Percentiles rank a stretch among this genome's conserved stretches.
Conservation (phyloP, 2,888 invertebrate genomes). For the Habrosyne pyritoides region DNA sequence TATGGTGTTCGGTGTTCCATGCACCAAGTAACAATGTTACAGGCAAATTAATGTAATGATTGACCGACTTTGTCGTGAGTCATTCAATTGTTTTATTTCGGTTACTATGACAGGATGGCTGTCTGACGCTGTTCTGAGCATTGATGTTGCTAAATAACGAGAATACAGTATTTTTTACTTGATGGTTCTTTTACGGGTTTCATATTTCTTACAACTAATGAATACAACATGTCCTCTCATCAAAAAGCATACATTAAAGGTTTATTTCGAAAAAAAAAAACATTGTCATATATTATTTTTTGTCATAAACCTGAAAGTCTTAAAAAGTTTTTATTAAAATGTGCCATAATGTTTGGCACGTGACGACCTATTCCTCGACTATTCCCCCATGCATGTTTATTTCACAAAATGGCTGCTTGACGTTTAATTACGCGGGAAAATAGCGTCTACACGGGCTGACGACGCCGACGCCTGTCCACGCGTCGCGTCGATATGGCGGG, state of each 20-base stretch:
- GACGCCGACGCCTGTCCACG: conserved; percentile 3
- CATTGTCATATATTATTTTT: background rate
- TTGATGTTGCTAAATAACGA: too few relatives aligned
- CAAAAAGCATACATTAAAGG: background rate
- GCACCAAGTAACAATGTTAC: conserved; percentile 43
- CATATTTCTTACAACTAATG: too few relatives aligned
- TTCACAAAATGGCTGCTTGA: conserved; percentile 63
- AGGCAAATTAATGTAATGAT: conserved; percentile 21
- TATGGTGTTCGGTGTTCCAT: conserved; percentile 48
- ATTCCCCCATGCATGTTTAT: conserved; percentile 50
- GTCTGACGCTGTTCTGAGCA: too few relatives aligned
- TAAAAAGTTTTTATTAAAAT: conserved; percentile 24
- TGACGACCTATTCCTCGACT: conserved; percentile 20
- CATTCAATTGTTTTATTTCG: conserved; percentile 14
- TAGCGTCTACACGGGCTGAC: conserved; percentile 7
- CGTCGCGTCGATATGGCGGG: background rate
- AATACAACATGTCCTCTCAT: too few relatives aligned
- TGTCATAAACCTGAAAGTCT: conserved; percentile 14
- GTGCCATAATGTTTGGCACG: conserved; percentile 15
- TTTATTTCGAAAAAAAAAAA: background rate
- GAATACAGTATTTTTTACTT: too few relatives aligned
- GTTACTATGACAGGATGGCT: background rate
- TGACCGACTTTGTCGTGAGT: conserved; percentile 39
- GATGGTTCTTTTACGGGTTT: too few relatives aligned
- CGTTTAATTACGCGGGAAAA: conserved; percentile 68